Percentiles rank a stretch among this genome's conserved stretches.
Conservation (phyloP, 2,888 invertebrate genomes). For the Ennomos fuscantarius region DNA sequence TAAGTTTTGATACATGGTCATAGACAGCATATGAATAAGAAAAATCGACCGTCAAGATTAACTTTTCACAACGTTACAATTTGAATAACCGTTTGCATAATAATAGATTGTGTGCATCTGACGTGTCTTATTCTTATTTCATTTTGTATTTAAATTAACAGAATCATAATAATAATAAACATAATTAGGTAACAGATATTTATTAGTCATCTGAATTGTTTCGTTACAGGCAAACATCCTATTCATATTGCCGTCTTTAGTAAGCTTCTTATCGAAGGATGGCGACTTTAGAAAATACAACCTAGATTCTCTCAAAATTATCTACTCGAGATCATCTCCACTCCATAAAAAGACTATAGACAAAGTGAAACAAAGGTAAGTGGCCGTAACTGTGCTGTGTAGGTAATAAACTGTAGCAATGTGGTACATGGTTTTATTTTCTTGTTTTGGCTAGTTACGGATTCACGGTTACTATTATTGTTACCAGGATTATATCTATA, state of each 20-base stretch:
- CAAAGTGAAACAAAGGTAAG: constrained; percentile 62
- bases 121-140: too few species aligned
- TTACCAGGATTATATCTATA: background rate
- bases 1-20: too few species aligned
- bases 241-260: constrained; percentile 58
- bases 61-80: too few species aligned
- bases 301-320: constrained; percentile 61
- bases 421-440: constrained; percentile 34
- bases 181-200: constrained; percentile 16
- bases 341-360: constrained; percentile 65
- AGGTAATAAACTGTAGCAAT: constrained; percentile 28
- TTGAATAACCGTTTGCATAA: too few species aligned
- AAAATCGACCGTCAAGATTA: too few species aligned
- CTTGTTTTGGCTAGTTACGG: constrained; percentile 30
- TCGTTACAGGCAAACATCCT: constrained; percentile 62
- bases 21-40: too few species aligned
- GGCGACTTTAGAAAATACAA: constrained; percentile 50
- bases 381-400: constrained; percentile 22
- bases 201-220: constrained; percentile 3
- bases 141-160: too few species aligned
- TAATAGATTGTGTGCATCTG: too few species aligned
- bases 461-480: constrained; percentile 20
- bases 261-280: constrained; percentile 57
- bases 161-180: too few species aligned
- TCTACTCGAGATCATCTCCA: constrained; percentile 66